Base-by-base conservation (phyloP, 2,113 vertebrate genomes). In the Falcunculus frontatus region DNA sequence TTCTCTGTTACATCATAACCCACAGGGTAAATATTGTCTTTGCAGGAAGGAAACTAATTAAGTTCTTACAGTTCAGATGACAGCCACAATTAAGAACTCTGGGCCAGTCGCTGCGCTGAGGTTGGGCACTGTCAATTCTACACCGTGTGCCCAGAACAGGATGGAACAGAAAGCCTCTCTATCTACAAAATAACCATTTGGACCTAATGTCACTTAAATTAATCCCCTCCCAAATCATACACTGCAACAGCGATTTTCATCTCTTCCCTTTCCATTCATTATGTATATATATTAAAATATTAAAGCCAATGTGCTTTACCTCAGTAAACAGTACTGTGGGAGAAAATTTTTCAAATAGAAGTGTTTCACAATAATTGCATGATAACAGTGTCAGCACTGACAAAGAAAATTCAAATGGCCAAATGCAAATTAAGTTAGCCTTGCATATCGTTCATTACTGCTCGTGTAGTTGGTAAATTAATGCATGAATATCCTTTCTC, bases 391-490 rank as follows among this genome's bases (percentile, higher is more conserved):
- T 69, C 90, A 87, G 69, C 10, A 4, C 52, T 90, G 88, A 90
- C 79, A 95, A 92, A 93, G 91, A 25, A 81, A 95, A 95, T 78
- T 94, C 87, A 77, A 81, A 70, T 93, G 68, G 63, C 60, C 77
- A 94, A 87, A 95, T 68, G 64, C 57, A 93, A 92, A 95, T 92
- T 50, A 86, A 87, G 76, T 42, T 79, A 91, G 81, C 65, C 81
- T 77, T 89, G 84, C 81, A 63, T 72, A 78, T 75, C 44, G 7
- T 62, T 95, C 77, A 64, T 91, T 87, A 82, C 73, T 69, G 9
- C 77, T 81, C 49, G 18, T 10, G 77, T 47, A 78, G 86, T 5
- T 62, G 60, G 80, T 33, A 95, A 93, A 70, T 60, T 44, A 90
- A 93, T 44, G 69, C 72, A 84, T 10, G 49, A 81, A 84, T 62